Base-by-base conservation (phyloP, 2,113 vertebrate species). In the Ginglymostoma cirratum region DNA sequence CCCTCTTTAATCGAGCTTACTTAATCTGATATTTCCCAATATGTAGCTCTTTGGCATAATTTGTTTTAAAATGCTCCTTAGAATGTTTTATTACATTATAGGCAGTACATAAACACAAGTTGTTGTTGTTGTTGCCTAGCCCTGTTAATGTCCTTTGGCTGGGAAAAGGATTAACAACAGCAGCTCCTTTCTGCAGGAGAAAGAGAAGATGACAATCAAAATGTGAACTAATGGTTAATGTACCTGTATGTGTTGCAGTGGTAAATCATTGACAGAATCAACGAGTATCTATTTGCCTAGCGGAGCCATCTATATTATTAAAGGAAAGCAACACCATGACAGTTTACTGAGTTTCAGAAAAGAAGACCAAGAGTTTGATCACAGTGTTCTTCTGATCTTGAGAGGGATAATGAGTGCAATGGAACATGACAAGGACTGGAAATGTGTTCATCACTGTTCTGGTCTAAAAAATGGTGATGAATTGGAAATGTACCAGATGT, bases 231-330 rank as follows among this genome's bases (percentile, higher is more conserved):
- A 98, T 14, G 99, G 99, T 23, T 98, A 98, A 5, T 98, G 99
- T 86, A 98, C 99, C 0, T 99, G 99, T 99, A 98, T 0, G 99
- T 99, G 96, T 98, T 99, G 87, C 99, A 99, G 97, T 99, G 99
- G 97, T 99, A 99, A 96, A 99, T 99, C 0, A 99, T 99, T 0
- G 99, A 99, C 98, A 97, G 99, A 48, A 48, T 99, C 96, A 99
- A 99, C 0, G 99, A 99, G 96, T 99, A 99, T 96, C 96, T 99
- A 96, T 99, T 99, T 97, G 99, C 99, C 86, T 98, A 99, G 27
- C 99, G 99, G 96, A 99, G 99, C 89, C 99, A 99, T 92, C 97
- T 99, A 1, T 99, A 99, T 97, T 99, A 99, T 96, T 99, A 99
- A 99, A 96, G 98, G 97, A 34, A 70, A 12, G 61, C 42, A 42